These are phyloP conservation scores for Adelges cooleyi DNA, from an alignment of 1,140 invertebrate species.

Conservation along the genomic window DNA sequence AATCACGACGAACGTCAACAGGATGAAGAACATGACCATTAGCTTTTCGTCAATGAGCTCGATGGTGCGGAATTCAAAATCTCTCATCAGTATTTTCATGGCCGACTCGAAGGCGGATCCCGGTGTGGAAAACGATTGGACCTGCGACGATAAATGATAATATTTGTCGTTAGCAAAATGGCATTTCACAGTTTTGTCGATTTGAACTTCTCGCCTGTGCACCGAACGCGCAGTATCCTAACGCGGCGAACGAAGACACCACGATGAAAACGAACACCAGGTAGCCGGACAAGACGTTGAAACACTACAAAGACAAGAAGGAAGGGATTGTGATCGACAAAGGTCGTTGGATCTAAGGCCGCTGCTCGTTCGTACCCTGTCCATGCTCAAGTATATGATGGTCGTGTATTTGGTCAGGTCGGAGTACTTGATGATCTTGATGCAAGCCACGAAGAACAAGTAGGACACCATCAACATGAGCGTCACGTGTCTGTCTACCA, in stretches of 20 bases:
- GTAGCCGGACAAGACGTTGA: neutral
- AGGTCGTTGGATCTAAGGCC: too few species aligned
- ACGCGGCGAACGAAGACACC: neutral
- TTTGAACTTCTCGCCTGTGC: neutral
- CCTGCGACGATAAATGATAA: too few species aligned
- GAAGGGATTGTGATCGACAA: too few species aligned
- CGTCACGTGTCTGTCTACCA: neutral
- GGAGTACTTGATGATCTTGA: slow-evolving; percentile 4
- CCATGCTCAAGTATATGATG: neutral
- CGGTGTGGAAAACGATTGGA: too few species aligned
- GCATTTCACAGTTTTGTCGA: too few species aligned
- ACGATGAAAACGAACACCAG: neutral
- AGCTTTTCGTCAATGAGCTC: neutral
- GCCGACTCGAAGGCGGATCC: neutral
- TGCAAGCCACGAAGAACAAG: neutral
- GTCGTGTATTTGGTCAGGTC: neutral
- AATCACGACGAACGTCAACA: neutral
- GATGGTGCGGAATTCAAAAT: neutral
- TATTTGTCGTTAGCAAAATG: too few species aligned
- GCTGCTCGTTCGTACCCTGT: too few species aligned
- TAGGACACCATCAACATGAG: neutral
- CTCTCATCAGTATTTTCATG: slow-evolving; percentile 1
- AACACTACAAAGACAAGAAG: neutral
- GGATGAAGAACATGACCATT: neutral
- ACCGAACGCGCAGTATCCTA: neutral